These are phyloP conservation scores for Pempheris klunzingeri DNA, from an alignment of 2,797 vertebrate genomes.

Conservation along the genomic window DNA sequence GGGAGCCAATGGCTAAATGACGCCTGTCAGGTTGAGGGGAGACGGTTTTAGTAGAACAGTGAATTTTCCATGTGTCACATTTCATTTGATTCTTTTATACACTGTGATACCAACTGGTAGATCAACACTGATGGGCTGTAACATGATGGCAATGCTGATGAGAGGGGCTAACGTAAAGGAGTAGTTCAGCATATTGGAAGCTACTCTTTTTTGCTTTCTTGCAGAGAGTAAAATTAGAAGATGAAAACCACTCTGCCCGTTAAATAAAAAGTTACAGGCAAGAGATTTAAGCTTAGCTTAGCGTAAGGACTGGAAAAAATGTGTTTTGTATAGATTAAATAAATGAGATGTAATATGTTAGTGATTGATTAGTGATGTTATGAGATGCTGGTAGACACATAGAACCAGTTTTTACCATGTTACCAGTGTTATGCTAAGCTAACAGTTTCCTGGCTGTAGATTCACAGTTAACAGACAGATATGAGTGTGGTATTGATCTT, in stretches of 20 bases:
- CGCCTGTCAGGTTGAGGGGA: constrained; percentile 33
- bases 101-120: constrained; percentile 17
- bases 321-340: background rate
- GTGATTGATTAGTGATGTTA: constrained; percentile 1
- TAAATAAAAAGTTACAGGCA: background rate
- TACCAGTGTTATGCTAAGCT: background rate
- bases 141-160: constrained; percentile 12
- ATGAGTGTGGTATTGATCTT: background rate
- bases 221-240: background rate
- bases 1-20: constrained; percentile 38
- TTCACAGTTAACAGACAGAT: background rate
- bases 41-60: constrained; percentile 50
- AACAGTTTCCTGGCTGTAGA: background rate
- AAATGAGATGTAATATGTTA: background rate
- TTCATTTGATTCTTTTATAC: constrained; percentile 45
- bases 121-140: constrained; percentile 41
- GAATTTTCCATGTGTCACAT: constrained; percentile 61
- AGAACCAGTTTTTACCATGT: background rate
- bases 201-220: background rate
- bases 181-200: constrained; percentile 5
- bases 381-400: background rate
- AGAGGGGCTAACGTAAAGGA: constrained; percentile 6
- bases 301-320: background rate
- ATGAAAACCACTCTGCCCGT: background rate
- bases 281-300: background rate